phyloP scores from a whole-genome alignment of 2,797 vertebrate species.

The Prionace glauca region DNA sequence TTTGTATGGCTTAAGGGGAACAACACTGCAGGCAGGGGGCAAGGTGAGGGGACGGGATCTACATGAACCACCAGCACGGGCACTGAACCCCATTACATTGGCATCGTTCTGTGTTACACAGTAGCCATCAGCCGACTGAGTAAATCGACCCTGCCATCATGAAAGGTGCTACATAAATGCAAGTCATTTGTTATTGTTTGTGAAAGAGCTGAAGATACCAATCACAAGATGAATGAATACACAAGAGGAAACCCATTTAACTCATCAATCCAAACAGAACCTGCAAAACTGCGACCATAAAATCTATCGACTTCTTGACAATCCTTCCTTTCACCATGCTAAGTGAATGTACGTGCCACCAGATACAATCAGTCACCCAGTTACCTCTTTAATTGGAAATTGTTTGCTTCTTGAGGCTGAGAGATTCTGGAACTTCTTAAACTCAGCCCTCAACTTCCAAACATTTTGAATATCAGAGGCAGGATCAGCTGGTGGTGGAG shows the following conservation, averaged over 20 bases:
- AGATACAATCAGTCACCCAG: neutral
- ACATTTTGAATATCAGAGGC: neutral
- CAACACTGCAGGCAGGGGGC: neutral
- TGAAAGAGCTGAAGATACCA: neutral
- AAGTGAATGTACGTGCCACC: neutral
- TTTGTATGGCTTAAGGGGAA: neutral
- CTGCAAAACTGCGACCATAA: neutral
- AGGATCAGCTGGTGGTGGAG: neutral
- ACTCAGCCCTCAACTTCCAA: neutral
- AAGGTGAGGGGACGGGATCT: neutral
- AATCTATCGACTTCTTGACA: neutral
- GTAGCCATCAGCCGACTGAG: too few species aligned
- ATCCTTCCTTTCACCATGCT: neutral
- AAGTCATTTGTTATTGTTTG: neutral
- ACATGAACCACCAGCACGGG: neutral
- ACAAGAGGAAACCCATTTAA: neutral
- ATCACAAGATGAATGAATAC: neutral
- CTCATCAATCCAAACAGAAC: neutral
- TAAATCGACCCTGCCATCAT: neutral
- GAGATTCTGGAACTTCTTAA: neutral
- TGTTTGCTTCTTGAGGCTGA: neutral
- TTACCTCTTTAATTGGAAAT: neutral
- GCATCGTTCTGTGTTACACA: neutral
- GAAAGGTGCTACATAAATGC: neutral
- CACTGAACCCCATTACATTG: neutral